Evolutionary conservation across 2,888 invertebrate species (phyloP).

Genomic region (Augiades crinisus): DNA sequence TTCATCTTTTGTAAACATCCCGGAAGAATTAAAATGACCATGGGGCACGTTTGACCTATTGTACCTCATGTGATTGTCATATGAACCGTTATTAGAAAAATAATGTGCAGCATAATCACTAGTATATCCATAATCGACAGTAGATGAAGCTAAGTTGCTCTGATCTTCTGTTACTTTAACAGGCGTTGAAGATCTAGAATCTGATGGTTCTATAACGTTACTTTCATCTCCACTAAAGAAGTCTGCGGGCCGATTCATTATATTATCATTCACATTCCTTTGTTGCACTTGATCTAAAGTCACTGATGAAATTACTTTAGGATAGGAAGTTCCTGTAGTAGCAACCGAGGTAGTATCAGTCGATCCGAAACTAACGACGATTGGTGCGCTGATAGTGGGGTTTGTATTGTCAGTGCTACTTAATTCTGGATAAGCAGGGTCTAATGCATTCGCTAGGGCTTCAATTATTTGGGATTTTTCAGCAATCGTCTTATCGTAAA

Average conservation of each 20-base stretch:
- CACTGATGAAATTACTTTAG: conserved; percentile 5
- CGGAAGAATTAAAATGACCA: too few relatives aligned
- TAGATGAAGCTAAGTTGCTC: too few relatives aligned
- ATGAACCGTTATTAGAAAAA: background rate
- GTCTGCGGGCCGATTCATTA: conserved; percentile 2
- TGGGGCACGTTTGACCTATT: too few relatives aligned
- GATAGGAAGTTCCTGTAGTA: background rate
- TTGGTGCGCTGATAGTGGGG: background rate
- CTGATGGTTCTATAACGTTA: conserved; percentile 13
- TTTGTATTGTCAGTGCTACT: background rate
- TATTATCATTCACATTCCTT: conserved; percentile 4
- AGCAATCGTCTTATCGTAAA: background rate
- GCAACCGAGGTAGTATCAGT: background rate
- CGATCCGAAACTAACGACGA: conserved; percentile 7
- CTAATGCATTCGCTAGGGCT: conserved; percentile 7
- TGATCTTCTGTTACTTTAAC: background rate
- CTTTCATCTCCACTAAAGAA: conserved; percentile 3
- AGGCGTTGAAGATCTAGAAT: conserved; percentile 1
- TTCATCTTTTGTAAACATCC: background rate
- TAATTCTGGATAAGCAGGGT: background rate
- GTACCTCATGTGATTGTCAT: background rate
- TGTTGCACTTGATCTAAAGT: conserved; percentile 4
- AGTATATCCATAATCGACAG: conserved; percentile 4
- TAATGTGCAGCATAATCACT: conserved; percentile 11
- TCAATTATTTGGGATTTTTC: conserved; percentile 3